Evolutionary conservation across 2,113 vertebrate species (phyloP).

Genomic region (Mormyrus lacerda): DNA sequence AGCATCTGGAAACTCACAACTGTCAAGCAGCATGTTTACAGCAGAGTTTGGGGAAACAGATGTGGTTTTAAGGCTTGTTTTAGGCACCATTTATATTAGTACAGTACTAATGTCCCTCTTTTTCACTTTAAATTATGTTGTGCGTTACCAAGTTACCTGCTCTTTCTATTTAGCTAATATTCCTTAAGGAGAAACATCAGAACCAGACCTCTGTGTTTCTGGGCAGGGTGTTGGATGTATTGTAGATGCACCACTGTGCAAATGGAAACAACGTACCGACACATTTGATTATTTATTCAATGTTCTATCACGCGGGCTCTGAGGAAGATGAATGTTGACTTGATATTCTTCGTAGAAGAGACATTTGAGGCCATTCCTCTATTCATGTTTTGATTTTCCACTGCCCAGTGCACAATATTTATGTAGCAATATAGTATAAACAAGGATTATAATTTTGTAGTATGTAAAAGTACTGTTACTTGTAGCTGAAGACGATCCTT

Average conservation of each 20-base stretch:
- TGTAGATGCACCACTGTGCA: neutral
- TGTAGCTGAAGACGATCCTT: conserved; percentile 41
- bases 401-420: conserved; percentile 48
- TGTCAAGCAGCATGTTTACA: conserved; percentile 31
- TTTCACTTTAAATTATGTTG: neutral
- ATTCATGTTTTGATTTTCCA: neutral
- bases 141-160: neutral
- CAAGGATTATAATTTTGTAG: conserved; percentile 42
- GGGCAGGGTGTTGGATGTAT: neutral
- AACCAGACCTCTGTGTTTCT: neutral
- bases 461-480: conserved; percentile 40
- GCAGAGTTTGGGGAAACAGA: neutral
- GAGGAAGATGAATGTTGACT: neutral
- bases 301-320: neutral
- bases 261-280: neutral
- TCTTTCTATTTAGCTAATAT: neutral
- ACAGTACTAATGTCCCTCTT: neutral
- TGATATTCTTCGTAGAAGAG: neutral
- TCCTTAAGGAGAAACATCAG: neutral
- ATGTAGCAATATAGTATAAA: conserved; percentile 37
- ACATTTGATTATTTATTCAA: neutral
- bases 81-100: neutral
- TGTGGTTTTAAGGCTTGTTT: neutral
- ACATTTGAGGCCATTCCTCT: neutral
- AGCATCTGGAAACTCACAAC: conserved; percentile 15